These are phyloP conservation scores for Oreochromis aureus DNA, from an alignment of 2,113 vertebrate species.

Conservation along the genomic window DNA sequence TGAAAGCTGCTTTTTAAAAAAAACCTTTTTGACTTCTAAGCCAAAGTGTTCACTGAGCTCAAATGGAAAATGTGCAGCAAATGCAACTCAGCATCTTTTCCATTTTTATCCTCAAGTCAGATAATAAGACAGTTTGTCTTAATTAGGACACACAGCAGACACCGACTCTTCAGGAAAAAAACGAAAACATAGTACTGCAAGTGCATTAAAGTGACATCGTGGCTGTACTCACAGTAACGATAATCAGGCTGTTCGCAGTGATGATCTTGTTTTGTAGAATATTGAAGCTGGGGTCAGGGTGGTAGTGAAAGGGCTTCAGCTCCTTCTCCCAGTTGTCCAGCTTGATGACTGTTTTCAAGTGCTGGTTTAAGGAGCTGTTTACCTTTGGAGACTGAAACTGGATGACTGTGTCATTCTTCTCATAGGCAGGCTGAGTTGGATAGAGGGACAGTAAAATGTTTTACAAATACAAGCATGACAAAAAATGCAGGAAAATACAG, in stretches of 20 bases:
- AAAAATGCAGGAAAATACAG: not conserved
- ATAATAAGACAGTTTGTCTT: constrained; percentile 21
- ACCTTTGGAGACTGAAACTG: constrained; percentile 83
- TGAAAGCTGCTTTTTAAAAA: not conserved
- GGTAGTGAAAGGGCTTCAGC: constrained; percentile 82
- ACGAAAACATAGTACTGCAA: not conserved
- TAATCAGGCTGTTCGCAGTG: constrained; percentile 66
- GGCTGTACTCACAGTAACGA: constrained; percentile 57
- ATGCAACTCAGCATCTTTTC: constrained; percentile 17
- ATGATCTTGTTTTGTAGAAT: constrained; percentile 51
- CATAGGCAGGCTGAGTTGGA: constrained; percentile 11
- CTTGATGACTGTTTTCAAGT: constrained; percentile 71
- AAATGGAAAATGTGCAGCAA: not conserved
- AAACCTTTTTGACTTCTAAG: not conserved
- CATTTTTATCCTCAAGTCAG: not conserved
- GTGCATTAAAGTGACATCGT: not conserved
- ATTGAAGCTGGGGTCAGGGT: constrained; percentile 81
- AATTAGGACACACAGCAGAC: not conserved
- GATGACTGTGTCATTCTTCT: constrained; percentile 76
- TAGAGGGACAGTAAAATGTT: not conserved
- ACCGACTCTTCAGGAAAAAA: not conserved
- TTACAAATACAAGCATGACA: not conserved
- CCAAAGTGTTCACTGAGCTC: not conserved
- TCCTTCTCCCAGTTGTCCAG: constrained; percentile 79
- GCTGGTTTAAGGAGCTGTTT: constrained; percentile 63